Percentiles rank a stretch among this genome's conserved stretches.
These are phyloP conservation scores for Rhynchopsitta pachyrhyncha DNA, from an alignment of 2,113 vertebrate genomes.

Conservation along the genomic window DNA sequence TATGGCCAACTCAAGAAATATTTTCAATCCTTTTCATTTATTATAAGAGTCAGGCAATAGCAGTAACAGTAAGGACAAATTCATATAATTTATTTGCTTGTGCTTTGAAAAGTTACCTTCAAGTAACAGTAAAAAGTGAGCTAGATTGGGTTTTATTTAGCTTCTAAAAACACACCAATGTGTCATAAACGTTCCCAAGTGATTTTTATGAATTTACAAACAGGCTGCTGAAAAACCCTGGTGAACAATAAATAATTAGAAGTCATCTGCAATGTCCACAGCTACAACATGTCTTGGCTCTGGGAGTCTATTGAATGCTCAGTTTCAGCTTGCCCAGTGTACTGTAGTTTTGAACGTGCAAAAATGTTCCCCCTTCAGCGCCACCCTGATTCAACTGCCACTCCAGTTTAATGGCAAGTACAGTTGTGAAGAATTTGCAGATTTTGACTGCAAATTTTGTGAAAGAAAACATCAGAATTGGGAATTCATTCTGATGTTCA, in stretches of 20 bases:
- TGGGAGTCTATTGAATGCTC: not conserved
- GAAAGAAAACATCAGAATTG: not conserved
- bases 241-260: not conserved
- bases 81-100: not conserved
- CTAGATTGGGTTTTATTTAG: fast-evolving
- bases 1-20: not conserved
- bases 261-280: not conserved
- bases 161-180: not conserved
- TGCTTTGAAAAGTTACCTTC: not conserved
- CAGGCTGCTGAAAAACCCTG: not conserved
- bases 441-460: not conserved
- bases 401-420: not conserved
- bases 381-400: not conserved
- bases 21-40: not conserved
- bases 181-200: not conserved
- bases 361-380: not conserved
- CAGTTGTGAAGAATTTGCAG: not conserved
- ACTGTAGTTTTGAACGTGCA: not conserved
- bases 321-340: not conserved
- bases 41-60: not conserved
- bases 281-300: not conserved
- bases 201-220: not conserved
- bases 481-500: not conserved
- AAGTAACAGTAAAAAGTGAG: not conserved
- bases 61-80: not conserved